Percentiles rank a stretch among this genome's conserved stretches.
Conservation (phyloP, 1,140 invertebrate genomes). For the Campodea augens region DNA sequence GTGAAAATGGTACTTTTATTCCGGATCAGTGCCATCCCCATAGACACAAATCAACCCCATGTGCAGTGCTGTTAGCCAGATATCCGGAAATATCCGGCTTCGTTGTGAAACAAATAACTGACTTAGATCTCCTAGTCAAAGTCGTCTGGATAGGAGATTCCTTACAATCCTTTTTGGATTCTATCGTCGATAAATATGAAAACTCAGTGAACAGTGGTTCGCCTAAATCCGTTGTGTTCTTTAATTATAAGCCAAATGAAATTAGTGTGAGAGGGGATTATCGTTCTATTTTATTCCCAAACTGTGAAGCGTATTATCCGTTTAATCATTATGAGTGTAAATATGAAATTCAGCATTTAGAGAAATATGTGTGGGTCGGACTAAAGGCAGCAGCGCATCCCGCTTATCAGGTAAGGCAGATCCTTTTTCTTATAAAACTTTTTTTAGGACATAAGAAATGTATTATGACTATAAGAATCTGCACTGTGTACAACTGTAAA, state of each 20-base stretch:
- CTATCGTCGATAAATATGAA: constrained; percentile 24
- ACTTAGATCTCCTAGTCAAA: constrained; percentile 31
- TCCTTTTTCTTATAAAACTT: neutral
- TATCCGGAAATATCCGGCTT: constrained; percentile 29
- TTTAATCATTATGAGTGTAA: constrained; percentile 28
- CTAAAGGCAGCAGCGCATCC: constrained; percentile 29
- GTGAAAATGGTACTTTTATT: constrained; percentile 34
- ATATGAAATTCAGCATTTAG: constrained; percentile 40
- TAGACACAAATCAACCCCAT: constrained; percentile 19
- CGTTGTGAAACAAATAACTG: constrained; percentile 31
- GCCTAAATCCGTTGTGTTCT: constrained; percentile 30
- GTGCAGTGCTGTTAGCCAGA: constrained; percentile 36
- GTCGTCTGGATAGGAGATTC: constrained; percentile 42
- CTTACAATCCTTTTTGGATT: constrained; percentile 26
- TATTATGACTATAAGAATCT: neutral
- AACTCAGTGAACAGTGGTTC: neutral
- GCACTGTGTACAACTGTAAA: neutral
- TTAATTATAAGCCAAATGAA: constrained; percentile 45
- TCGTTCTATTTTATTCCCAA: constrained; percentile 29
- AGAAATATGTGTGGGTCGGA: constrained; percentile 42
- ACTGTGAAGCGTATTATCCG: constrained; percentile 29
- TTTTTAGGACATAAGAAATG: neutral
- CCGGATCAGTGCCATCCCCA: constrained; percentile 29
- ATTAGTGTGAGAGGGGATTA: constrained; percentile 25
- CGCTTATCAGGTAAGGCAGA: constrained; percentile 25